Evolutionary conservation across 2,888 invertebrate genomes (phyloP).

Genomic region (Eristalis pertinax): DNA sequence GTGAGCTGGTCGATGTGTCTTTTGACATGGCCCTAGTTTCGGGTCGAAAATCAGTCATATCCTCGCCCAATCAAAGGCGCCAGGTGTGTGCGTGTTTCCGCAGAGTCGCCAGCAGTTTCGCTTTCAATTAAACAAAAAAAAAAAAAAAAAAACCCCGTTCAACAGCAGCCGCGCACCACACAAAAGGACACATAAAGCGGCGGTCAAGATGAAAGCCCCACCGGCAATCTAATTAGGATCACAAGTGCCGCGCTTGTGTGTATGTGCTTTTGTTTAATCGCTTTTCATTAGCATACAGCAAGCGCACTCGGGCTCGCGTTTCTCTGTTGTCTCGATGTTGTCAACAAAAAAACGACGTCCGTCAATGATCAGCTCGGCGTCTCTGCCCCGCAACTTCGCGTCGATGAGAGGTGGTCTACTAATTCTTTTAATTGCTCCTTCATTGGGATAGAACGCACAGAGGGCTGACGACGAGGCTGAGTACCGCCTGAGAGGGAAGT

Average conservation of each 20-base stretch:
- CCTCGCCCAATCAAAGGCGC: background rate
- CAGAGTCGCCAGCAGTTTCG: background rate
- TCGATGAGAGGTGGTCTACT: conserved; percentile 47
- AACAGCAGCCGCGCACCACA: background rate
- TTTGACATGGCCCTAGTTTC: too few species aligned
- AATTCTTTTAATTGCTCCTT: conserved; percentile 63
- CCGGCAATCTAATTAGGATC: conserved; percentile 67
- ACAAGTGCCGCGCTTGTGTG: conserved; percentile 40
- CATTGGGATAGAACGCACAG: conserved; percentile 27
- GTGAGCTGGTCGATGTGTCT: too few species aligned
- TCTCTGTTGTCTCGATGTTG: background rate
- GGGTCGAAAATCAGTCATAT: too few species aligned
- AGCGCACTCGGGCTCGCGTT: background rate
- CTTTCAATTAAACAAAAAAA: conserved; percentile 6
- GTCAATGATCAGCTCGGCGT: background rate
- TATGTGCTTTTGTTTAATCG: conserved; percentile 48
- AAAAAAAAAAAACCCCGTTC: background rate
- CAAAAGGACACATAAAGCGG: background rate
- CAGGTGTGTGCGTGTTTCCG: background rate
- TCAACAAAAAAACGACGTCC: conserved; percentile 13
- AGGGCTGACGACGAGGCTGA: too few species aligned
- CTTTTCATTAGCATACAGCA: conserved; percentile 41
- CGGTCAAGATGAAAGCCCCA: conserved; percentile 40
- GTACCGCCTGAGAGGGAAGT: conserved; percentile 56
- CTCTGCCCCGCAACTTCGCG: background rate